Base-by-base conservation (phyloP, 1,140 invertebrate species). In the Psix sp. region DNA sequence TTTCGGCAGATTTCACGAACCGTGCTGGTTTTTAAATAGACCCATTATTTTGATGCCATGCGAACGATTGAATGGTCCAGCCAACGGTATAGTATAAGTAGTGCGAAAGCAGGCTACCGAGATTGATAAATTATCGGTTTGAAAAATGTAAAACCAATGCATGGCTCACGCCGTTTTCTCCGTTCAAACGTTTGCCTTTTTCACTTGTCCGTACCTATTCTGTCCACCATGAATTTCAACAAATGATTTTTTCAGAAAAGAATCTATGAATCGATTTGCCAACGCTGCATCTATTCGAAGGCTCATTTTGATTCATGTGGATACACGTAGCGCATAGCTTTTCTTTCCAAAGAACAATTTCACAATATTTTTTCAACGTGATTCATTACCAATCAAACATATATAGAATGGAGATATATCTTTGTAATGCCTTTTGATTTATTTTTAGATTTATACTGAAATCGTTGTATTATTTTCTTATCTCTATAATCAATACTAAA, bases 71-170 rank as follows among this genome's bases (percentile, higher is more conserved):
- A 78, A 71, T 62, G 42, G 45, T 59, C 40, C 39, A 56, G 51
- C 43, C 56, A 63, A 43, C 36, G 5, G 42, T 21, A 46, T n/a
- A 36, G 56, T 62, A 56, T 42, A 60, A 31, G 52, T 26, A 18
- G 59, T 70, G 68, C 54, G 49, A 70, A 67, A 39, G 66, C 70
- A 57, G 71, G 46, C 54, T 56, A 63, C 62, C 60, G 78, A 84
- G 81, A 84, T 83, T 84, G 83, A 84, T 84, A 84, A 84, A 85
- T 84, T 84, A 83, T 81, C 78, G 48, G 76, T 71, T 80, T 84
- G 82, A 82, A 83, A 85, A 85, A 85, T 83, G 80, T 79, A 82
- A 85, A 84, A 82, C 77, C 81, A 77, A 85, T 84, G 77, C 79
- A 36, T 54, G 31, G 18, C 35, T 18, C 40, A 56, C 51, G 36